These are phyloP conservation scores for Sapayoa aenigma DNA, from an alignment of 2,113 vertebrate species.

Conservation along the genomic window DNA sequence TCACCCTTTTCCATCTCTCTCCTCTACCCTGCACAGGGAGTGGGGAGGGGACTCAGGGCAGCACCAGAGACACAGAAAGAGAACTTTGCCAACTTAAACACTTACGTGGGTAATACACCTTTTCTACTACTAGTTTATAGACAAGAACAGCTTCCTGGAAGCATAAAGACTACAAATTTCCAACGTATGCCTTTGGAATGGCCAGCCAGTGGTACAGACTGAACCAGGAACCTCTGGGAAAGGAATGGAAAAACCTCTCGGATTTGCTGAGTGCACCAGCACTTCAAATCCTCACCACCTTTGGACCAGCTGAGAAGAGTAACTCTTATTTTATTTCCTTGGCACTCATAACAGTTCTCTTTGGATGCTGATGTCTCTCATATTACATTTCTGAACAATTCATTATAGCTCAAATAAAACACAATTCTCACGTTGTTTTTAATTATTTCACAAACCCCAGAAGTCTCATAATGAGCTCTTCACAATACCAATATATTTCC, in stretches of 20 bases:
- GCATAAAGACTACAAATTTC: background rate
- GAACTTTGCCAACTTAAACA: background rate
- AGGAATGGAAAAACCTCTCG: background rate
- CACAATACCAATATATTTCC: background rate
- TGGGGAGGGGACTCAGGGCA: background rate
- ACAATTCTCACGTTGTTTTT: conserved; percentile 52
- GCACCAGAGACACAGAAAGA: background rate
- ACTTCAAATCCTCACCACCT: background rate
- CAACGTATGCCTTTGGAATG: background rate
- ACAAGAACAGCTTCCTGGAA: background rate
- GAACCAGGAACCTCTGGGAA: background rate
- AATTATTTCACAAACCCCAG: conserved; percentile 51
- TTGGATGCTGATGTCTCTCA: conserved; percentile 36
- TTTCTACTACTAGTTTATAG: background rate
- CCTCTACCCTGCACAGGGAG: background rate
- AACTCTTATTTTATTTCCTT: background rate
- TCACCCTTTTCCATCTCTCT: background rate
- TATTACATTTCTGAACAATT: conserved; percentile 38
- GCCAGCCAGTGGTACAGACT: background rate
- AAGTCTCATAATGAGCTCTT: conserved; percentile 51
- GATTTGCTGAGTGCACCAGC: background rate
- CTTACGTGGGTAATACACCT: background rate
- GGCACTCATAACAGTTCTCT: background rate
- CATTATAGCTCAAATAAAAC: conserved; percentile 48
- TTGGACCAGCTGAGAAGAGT: background rate